A percentile compares a stretch with the other conserved stretches of the same genome.
These are phyloP conservation scores for Ormyrus pomaceus DNA, from an alignment of 2,888 invertebrate genomes.

Conservation along the genomic window DNA sequence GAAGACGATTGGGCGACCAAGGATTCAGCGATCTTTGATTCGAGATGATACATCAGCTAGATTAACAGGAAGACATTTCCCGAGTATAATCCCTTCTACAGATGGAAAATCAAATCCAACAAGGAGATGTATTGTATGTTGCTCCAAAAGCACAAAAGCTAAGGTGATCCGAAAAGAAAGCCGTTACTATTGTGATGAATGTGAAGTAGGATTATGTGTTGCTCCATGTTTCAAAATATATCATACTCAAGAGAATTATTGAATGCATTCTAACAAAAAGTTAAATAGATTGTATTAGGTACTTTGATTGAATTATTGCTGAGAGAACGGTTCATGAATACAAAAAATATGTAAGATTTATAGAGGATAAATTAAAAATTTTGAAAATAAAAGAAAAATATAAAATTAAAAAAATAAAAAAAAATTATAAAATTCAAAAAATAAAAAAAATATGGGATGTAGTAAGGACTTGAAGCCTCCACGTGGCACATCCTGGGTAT, in stretches of 20 bases:
- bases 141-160: neutral
- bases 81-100: conserved; percentile 1
- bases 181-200: conserved; percentile 19
- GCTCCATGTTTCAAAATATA: conserved; percentile 23
- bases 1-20: neutral
- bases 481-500: neutral
- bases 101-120: neutral
- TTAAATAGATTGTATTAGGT: too few relatives aligned
- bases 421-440: neutral
- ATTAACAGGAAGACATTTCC: conserved; percentile 13
- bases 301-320: too few relatives aligned
- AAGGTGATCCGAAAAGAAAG: neutral
- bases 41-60: conserved; percentile 11
- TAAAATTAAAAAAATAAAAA: conserved; percentile 1
- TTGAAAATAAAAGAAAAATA: neutral
- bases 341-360: too few relatives aligned
- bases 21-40: conserved; percentile 9
- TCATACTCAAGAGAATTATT: too few relatives aligned
- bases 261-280: too few relatives aligned
- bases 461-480: conserved; percentile 1
- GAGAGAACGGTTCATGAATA: too few relatives aligned
- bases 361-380: too few relatives aligned
- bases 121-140: conserved; percentile 11
- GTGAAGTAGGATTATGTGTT: conserved; percentile 10
- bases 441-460: neutral